Evolutionary conservation across 1,140 invertebrate genomes (phyloP), one percentile per base, ranked within the genome.

Genomic region (Aphidius ervi): DNA sequence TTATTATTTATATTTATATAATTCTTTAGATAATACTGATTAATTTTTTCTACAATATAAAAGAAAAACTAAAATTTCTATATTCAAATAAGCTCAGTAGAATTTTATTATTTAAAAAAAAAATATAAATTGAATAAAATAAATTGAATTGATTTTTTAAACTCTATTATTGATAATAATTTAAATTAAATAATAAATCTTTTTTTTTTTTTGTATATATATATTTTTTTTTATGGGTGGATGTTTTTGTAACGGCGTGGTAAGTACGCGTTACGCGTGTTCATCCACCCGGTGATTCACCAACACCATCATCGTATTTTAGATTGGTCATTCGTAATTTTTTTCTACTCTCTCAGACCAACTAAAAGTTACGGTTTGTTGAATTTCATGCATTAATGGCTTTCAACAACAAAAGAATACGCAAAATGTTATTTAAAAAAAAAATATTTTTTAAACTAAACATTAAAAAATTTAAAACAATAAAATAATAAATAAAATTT

Each of bases 331-430:
- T 54, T 54, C 52, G 52, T 40, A 16, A 54, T 40, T 20, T 41
- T 40, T 39, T 31, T 40, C 39, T 42, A 40, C 39, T 54, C 39
- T n/a, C 10, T 42, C n/a, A 37, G 55, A 53, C 39, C 41, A 47
- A 23, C 41, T 57, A 40, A 53, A 31, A 62, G 60, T 62, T 57
- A 62, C 60, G 60, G 46, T 62, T 62, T 62, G 60, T 47, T 62
- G 60, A 46, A 57, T 62, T 57, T 62, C 60, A 62, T 57, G 60
- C 55, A 57, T 62, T 62, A 62, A 62, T 62, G 60, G 60, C 60
- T 62, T 54, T 54, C 55, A 62, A 62, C 60, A 62, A 62, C 55
- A 55, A 62, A 62, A 31, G 23, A 31, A 31, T 31, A 62, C 54
- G 57, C 50, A 47, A 49, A 62, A 62, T 57, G 55, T 16, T 62